phyloP scores from a whole-genome alignment of 2,113 vertebrate species.

The Lophotis ruficrista region DNA sequence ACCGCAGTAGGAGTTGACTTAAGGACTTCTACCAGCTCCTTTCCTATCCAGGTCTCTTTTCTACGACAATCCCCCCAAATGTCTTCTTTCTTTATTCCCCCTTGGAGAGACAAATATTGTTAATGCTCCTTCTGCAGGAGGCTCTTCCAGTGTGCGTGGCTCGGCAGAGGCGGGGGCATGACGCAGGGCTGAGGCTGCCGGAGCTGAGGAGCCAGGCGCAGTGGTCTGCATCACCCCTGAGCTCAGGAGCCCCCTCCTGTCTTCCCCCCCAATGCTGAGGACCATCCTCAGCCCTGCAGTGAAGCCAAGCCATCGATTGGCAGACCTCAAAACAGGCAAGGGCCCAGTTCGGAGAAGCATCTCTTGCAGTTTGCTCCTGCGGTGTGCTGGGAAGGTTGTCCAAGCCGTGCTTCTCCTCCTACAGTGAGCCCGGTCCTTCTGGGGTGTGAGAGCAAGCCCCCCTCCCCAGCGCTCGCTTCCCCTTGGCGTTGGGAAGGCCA shows the following conservation, averaged over 20 bases:
- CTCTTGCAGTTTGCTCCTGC: not conserved
- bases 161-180: rapidly evolving
- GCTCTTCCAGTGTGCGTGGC: rapidly evolving
- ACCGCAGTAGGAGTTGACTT: not conserved
- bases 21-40: not conserved
- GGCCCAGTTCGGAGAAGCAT: not conserved
- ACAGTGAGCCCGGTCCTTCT: not conserved
- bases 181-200: not conserved
- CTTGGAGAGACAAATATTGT: not conserved
- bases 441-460: not conserved
- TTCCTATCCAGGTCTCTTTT: not conserved
- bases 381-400: rapidly evolving
- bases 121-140: not conserved
- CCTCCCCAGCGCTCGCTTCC: too few relatives aligned
- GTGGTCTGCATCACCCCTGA: not conserved
- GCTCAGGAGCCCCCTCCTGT: rapidly evolving
- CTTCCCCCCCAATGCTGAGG: not conserved
- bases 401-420: not conserved
- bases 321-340: not conserved
- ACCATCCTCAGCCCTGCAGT: rapidly evolving
- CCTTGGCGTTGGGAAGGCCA: not conserved
- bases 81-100: not conserved
- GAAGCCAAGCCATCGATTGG: not conserved
- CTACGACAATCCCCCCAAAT: not conserved
- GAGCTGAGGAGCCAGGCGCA: not conserved